These are phyloP conservation scores for Amblyopsis rosae DNA, from an alignment of 2,113 vertebrate genomes.

Conservation along the genomic window DNA sequence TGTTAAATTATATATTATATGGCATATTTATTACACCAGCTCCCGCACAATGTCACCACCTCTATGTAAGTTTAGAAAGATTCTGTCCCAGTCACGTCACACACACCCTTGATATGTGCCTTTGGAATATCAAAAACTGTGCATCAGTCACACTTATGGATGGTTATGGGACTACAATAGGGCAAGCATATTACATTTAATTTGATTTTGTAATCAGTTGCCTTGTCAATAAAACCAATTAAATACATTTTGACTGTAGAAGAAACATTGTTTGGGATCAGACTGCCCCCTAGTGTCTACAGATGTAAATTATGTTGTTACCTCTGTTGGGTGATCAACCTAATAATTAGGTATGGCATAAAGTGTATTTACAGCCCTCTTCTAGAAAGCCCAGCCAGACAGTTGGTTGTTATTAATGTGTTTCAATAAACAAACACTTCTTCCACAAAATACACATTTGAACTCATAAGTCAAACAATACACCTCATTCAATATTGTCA, in stretches of 20 bases:
- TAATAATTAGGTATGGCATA: no score
- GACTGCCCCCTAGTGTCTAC: constrained; percentile 54
- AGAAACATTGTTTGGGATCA: constrained; percentile 21
- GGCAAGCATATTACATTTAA: neutral
- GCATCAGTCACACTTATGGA: no score
- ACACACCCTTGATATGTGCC: no score
- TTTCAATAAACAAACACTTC: neutral
- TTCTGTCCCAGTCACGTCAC: no score
- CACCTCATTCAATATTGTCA: neutral
- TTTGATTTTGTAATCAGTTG: neutral
- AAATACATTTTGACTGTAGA: neutral
- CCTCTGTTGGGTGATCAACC: no score
- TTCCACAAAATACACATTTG: neutral
- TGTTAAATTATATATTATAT: no score
- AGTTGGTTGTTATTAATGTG: neutral
- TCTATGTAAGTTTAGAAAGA: no score
- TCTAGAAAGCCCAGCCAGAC: neutral
- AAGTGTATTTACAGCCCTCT: no score
- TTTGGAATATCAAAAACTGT: no score
- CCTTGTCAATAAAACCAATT: constrained; percentile 29
- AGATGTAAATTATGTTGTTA: neutral
- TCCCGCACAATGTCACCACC: no score
- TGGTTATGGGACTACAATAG: no score
- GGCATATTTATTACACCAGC: no score
- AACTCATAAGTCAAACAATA: neutral